Evolutionary conservation across 2,888 invertebrate genomes (phyloP).

Genomic region (Lymantria monacha): DNA sequence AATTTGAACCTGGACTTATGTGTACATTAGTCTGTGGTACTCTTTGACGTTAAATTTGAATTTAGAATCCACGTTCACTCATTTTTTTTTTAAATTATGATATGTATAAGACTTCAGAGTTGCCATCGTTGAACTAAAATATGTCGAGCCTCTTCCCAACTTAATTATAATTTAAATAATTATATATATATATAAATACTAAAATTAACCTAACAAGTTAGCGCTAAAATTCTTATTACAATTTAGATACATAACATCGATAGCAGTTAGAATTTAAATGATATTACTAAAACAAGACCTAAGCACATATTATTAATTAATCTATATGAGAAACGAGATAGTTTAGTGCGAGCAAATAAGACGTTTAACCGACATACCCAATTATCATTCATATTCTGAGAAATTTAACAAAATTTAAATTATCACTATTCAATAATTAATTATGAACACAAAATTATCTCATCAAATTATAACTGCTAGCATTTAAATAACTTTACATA

Average conservation of each 20-base stretch:
- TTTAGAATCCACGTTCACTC: too few relatives aligned
- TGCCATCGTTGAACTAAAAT: constrained; percentile 21
- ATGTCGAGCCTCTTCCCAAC: constrained; percentile 37
- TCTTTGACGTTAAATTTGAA: too few relatives aligned
- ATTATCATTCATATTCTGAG: too few relatives aligned
- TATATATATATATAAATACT: constrained; percentile 34
- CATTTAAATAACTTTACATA: constrained; percentile 18
- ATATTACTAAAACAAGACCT: background rate
- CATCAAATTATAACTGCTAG: constrained; percentile 16
- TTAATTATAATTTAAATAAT: constrained; percentile 28
- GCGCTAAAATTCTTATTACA: constrained; percentile 27
- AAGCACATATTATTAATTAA: too few relatives aligned
- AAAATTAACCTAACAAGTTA: constrained; percentile 35
- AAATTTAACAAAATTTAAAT: background rate
- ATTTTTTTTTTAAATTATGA: too few relatives aligned
- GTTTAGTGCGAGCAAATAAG: too few relatives aligned
- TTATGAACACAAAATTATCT: constrained; percentile 1
- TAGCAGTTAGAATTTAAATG: constrained; percentile 17
- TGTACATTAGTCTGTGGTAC: too few relatives aligned
- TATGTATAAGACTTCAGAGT: constrained; percentile 4
- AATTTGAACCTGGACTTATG: too few relatives aligned
- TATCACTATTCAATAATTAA: background rate
- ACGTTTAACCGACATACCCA: too few relatives aligned
- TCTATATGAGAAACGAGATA: too few relatives aligned
- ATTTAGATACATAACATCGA: constrained; percentile 29